phyloP scores from a whole-genome alignment of 2,113 vertebrate genomes.

The Perca schrenkii region DNA sequence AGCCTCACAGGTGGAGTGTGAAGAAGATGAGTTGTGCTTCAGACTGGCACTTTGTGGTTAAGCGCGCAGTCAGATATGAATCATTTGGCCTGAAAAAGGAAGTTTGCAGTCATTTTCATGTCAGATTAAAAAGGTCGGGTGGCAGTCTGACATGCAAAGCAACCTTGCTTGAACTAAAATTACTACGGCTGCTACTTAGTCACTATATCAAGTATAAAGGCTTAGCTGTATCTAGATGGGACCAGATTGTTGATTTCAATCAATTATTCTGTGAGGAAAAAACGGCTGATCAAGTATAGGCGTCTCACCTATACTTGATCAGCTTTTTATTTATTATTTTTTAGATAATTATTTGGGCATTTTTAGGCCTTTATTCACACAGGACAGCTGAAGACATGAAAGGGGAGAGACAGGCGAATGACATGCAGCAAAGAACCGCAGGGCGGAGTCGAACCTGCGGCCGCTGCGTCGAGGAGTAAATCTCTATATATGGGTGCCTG shows the following conservation, averaged over 20 bases:
- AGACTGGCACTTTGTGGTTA: constrained; percentile 31
- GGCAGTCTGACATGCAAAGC: constrained; percentile 3
- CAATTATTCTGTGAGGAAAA: background rate
- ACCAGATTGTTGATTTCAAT: background rate
- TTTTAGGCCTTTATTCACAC: no score
- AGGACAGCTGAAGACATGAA: no score
- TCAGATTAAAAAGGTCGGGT: background rate
- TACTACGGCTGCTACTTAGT: no score
- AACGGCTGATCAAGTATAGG: background rate
- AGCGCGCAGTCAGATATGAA: constrained; percentile 59
- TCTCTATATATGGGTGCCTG: no score
- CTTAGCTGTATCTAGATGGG: background rate
- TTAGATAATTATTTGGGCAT: no score
- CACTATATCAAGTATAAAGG: background rate
- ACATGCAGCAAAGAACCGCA: no score
- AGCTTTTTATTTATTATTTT: background rate
- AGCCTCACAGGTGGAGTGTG: background rate
- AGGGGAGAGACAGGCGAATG: no score
- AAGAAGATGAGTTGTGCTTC: background rate
- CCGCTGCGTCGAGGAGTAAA: no score
- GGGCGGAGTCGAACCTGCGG: no score
- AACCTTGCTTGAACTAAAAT: background rate
- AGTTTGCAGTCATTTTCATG: constrained; percentile 51
- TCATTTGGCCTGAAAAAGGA: constrained; percentile 62
- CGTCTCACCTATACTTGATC: background rate